These are phyloP conservation scores for Matsumurasca onukii DNA, from an alignment of 1,140 invertebrate genomes.

Conservation along the genomic window DNA sequence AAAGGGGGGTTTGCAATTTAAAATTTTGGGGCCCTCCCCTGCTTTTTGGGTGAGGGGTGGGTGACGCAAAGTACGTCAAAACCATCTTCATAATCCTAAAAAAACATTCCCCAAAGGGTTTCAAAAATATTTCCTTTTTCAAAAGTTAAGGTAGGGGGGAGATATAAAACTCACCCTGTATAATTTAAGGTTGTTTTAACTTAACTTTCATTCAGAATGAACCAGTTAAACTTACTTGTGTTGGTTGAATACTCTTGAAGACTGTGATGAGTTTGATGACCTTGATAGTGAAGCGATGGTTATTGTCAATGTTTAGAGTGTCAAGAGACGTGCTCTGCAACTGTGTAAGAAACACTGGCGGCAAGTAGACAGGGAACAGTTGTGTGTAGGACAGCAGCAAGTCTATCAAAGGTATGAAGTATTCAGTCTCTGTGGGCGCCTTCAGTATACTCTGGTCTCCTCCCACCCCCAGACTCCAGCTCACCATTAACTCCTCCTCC, in stretches of 20 bases:
- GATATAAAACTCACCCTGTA: too few relatives aligned
- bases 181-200: too few relatives aligned
- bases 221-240: constrained; percentile 7
- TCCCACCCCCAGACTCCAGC: constrained; percentile 10
- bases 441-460: neutral
- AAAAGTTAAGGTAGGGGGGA: too few relatives aligned
- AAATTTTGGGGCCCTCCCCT: too few relatives aligned
- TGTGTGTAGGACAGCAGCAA: constrained; percentile 13
- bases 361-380: constrained; percentile 3
- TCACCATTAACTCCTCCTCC: constrained; percentile 8
- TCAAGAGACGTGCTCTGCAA: constrained; percentile 1
- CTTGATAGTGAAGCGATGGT: neutral
- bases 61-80: too few relatives aligned
- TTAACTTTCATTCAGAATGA: too few relatives aligned
- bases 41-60: too few relatives aligned
- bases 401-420: constrained; percentile 6
- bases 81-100: too few relatives aligned
- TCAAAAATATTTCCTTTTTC: too few relatives aligned
- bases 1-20: too few relatives aligned
- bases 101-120: too few relatives aligned
- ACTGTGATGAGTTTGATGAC: neutral
- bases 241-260: neutral
- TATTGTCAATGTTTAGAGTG: neutral
- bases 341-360: neutral
- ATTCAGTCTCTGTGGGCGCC: constrained; percentile 3